Evolutionary conservation across 64 coral and sea anemone genomes (phyloP).

Genomic region (Actinia tenebrosa): DNA sequence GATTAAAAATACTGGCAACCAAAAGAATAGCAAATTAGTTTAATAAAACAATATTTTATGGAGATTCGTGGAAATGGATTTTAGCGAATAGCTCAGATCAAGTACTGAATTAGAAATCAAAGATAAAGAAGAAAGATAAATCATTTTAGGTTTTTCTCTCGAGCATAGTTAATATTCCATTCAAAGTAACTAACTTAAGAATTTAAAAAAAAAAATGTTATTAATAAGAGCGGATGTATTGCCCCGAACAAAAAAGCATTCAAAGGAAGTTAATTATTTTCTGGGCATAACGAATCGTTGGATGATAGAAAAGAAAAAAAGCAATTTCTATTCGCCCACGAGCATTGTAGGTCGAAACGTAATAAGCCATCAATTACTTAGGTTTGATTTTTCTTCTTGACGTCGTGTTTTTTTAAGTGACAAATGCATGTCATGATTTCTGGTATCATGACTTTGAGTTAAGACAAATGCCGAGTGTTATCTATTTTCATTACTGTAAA

Average conservation of each 20-base stretch:
- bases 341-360: background rate
- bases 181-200: too few species aligned
- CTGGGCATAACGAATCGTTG: background rate
- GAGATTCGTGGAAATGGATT: too few species aligned
- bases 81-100: too few species aligned
- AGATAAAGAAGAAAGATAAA: too few species aligned
- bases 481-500: background rate
- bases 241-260: background rate
- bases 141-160: too few species aligned
- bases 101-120: too few species aligned
- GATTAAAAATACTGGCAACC: too few species aligned
- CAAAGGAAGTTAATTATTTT: background rate
- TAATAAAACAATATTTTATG: too few species aligned
- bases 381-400: background rate
- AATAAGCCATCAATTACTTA: background rate
- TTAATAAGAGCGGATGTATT: background rate
- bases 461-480: background rate
- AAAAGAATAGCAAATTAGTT: too few species aligned
- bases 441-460: background rate
- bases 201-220: background rate
- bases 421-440: background rate
- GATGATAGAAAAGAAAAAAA: background rate
- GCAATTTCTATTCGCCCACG: background rate
- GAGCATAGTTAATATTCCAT: too few species aligned
- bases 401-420: background rate